phyloP scores from a whole-genome alignment of 2,888 invertebrate genomes.

The Rhagonycha fulva region DNA sequence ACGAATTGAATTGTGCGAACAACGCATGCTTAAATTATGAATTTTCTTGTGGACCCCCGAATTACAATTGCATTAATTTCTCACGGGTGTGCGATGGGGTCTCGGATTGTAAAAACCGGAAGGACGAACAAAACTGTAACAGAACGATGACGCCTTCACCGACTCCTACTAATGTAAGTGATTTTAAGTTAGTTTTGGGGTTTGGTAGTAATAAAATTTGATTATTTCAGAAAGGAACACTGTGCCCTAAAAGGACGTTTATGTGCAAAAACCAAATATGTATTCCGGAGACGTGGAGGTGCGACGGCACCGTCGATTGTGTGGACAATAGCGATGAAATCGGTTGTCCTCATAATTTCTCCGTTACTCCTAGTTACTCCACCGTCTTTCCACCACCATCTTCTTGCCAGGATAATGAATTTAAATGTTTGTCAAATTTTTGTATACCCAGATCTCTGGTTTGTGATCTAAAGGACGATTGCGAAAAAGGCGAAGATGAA shows the following conservation, averaged over 20 bases:
- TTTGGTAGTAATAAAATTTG: too few species aligned
- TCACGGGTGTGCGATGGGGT: conserved; percentile 84
- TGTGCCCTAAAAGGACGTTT: conserved; percentile 54
- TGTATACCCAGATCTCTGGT: conserved; percentile 16
- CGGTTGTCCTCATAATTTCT: conserved; percentile 49
- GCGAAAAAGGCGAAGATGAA: conserved; percentile 66
- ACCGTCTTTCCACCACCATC: conserved; percentile 39
- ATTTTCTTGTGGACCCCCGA: conserved; percentile 65
- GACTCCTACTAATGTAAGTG: too few species aligned
- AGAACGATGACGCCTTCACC: too few species aligned
- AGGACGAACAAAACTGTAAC: conserved; percentile 73
- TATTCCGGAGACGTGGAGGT: conserved; percentile 68
- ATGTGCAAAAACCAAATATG: conserved; percentile 75
- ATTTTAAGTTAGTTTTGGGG: too few species aligned
- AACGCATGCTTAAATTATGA: conserved; percentile 63
- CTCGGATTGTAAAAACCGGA: conserved; percentile 70
- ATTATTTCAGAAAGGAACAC: not conserved
- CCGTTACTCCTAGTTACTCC: conserved; percentile 30
- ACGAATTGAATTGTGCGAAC: conserved; percentile 64
- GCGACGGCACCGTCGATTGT: conserved; percentile 79
- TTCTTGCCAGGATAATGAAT: conserved; percentile 61
- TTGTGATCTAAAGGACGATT: conserved; percentile 67
- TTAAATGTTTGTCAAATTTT: conserved; percentile 37
- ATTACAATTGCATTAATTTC: conserved; percentile 67
- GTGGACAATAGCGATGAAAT: conserved; percentile 76